phyloP scores from a whole-genome alignment of 2,113 vertebrate genomes.

The Indri indri region DNA sequence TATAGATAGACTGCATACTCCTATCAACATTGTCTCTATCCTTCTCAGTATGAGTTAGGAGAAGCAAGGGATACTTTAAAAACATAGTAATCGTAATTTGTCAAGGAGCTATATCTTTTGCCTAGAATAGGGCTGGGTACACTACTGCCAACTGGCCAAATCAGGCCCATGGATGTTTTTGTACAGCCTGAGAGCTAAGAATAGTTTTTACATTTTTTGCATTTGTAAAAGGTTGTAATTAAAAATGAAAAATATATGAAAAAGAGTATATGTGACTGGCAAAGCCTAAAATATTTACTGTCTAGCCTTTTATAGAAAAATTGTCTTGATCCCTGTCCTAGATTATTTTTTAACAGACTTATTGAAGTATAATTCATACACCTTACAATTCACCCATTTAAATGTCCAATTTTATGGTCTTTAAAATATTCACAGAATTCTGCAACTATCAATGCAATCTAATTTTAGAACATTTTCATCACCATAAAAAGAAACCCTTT shows the following conservation, averaged over 20 bases:
- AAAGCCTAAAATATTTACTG: background rate
- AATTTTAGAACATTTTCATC: constrained; percentile 18
- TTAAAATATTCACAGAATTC: background rate
- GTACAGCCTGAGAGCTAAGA: background rate
- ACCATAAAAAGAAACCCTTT: background rate
- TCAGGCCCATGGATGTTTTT: background rate
- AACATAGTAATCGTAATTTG: background rate
- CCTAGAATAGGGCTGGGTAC: constrained; percentile 1
- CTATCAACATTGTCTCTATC: background rate
- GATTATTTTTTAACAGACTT: constrained; percentile 27
- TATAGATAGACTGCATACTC: background rate
- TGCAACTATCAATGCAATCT: background rate
- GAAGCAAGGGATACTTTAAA: background rate
- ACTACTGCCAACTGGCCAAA: background rate
- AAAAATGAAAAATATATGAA: background rate
- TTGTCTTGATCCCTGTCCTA: background rate
- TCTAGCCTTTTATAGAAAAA: background rate
- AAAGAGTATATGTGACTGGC: background rate
- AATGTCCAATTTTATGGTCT: background rate
- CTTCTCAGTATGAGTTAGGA: background rate
- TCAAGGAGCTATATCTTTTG: background rate
- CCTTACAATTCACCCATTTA: background rate
- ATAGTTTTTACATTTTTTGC: background rate
- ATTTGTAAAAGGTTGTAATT: background rate
- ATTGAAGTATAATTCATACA: background rate